A percentile compares a stretch with the other conserved stretches of the same genome.
phyloP scores from a whole-genome alignment of 2,888 invertebrate genomes.

The Cephus rjabovi region DNA sequence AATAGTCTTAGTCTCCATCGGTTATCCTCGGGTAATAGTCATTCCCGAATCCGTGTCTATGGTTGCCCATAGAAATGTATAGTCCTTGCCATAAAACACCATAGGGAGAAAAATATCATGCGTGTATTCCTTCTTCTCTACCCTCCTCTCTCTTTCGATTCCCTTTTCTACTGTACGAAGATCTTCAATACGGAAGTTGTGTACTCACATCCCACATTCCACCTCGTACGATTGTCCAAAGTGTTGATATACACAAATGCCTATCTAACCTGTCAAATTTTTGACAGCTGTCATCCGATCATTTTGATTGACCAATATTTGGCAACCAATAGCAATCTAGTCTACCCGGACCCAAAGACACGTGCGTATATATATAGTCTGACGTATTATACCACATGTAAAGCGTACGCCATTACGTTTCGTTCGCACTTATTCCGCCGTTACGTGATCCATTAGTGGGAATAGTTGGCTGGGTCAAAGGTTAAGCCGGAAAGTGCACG shows the following conservation, averaged over 20 bases:
- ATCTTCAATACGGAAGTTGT: not conserved
- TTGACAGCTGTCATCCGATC: not conserved
- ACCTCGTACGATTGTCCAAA: not conserved
- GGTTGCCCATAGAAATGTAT: not conserved
- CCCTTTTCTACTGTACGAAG: conserved; percentile 11
- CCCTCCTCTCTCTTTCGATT: conserved; percentile 6
- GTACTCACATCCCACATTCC: not conserved
- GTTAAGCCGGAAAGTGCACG: not conserved
- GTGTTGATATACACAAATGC: not conserved
- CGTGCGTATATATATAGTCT: not conserved
- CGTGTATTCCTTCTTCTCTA: conserved; percentile 10
- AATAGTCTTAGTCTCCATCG: conserved; percentile 43
- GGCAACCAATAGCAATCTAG: not conserved
- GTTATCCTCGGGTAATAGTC: conserved; percentile 55
- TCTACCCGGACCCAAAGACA: not conserved
- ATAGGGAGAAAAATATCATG: conserved; percentile 9
- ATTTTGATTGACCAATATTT: not conserved
- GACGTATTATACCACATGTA: not conserved
- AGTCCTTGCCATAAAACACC: not conserved
- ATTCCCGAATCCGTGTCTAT: conserved; percentile 22
- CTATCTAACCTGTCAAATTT: not conserved
- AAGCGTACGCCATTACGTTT: not conserved
- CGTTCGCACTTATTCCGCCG: not conserved
- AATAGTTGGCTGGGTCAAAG: not conserved
- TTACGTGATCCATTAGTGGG: not conserved